Conservation (phyloP, 2,797 vertebrate species). For the Gorsachius magnificus region DNA sequence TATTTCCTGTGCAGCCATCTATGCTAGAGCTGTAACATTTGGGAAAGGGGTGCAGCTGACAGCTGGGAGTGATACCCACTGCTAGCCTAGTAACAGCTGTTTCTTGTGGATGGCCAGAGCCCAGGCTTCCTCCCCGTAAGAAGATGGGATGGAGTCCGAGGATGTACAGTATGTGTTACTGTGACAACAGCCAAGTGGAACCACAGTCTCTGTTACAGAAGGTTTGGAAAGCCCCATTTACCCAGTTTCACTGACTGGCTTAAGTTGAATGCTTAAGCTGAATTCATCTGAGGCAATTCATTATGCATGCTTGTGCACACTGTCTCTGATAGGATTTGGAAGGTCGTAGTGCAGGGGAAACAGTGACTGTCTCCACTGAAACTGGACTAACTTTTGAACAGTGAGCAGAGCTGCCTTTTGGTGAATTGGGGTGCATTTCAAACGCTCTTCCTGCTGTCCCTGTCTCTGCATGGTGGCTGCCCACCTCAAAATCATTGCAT, state of each 20-base stretch:
- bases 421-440: background rate
- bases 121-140: background rate
- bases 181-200: background rate
- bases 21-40: background rate
- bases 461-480: background rate
- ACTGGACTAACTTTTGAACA: background rate
- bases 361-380: background rate
- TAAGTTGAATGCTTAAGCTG: background rate
- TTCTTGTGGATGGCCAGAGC: background rate
- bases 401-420: background rate
- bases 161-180: background rate
- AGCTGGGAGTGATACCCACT: background rate
- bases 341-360: background rate
- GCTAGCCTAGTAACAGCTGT: background rate
- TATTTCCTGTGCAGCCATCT: conserved; percentile 1
- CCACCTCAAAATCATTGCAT: background rate
- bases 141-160: background rate
- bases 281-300: background rate
- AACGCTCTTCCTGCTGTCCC: background rate
- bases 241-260: background rate
- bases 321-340: background rate
- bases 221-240: background rate
- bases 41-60: background rate
- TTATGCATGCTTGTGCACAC: background rate
- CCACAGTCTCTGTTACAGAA: background rate